phyloP scores from a whole-genome alignment of 2,797 vertebrate genomes.

The Xenentodon cancila region DNA sequence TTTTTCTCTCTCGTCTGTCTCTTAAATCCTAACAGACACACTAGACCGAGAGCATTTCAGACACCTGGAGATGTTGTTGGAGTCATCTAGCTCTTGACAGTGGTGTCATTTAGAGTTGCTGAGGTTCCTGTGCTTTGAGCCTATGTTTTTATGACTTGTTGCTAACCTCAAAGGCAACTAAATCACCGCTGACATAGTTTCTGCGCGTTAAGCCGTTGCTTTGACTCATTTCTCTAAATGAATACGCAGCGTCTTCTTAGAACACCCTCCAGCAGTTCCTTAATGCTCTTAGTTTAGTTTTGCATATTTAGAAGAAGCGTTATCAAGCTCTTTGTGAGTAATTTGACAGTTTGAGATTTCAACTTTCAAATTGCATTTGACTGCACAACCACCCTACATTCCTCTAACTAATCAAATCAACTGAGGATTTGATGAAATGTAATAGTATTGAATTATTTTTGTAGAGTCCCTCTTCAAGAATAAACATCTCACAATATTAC shows the following conservation, averaged over 20 bases:
- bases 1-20: constrained; percentile 33
- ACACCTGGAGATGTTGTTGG: constrained; percentile 63
- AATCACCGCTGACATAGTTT: constrained; percentile 57
- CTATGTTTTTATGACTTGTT: constrained; percentile 47
- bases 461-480: too few species aligned
- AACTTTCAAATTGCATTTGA: too few species aligned
- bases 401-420: too few species aligned
- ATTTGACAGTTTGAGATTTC: too few species aligned
- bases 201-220: constrained; percentile 60
- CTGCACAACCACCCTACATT: too few species aligned
- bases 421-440: too few species aligned
- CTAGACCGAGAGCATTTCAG: constrained; percentile 32
- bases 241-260: constrained; percentile 46
- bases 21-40: constrained; percentile 30
- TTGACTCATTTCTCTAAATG: constrained; percentile 69
- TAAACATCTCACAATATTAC: too few species aligned
- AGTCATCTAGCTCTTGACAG: constrained; percentile 41
- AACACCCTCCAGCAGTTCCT: background rate
- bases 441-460: too few species aligned
- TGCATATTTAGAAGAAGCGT: background rate
- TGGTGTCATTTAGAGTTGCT: constrained; percentile 24
- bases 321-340: too few species aligned
- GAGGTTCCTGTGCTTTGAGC: constrained; percentile 26
- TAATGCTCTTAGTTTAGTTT: background rate
- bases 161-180: constrained; percentile 62